These are phyloP conservation scores for Apaloderma vittatum DNA, from an alignment of 2,113 vertebrate species.

Conservation along the genomic window DNA sequence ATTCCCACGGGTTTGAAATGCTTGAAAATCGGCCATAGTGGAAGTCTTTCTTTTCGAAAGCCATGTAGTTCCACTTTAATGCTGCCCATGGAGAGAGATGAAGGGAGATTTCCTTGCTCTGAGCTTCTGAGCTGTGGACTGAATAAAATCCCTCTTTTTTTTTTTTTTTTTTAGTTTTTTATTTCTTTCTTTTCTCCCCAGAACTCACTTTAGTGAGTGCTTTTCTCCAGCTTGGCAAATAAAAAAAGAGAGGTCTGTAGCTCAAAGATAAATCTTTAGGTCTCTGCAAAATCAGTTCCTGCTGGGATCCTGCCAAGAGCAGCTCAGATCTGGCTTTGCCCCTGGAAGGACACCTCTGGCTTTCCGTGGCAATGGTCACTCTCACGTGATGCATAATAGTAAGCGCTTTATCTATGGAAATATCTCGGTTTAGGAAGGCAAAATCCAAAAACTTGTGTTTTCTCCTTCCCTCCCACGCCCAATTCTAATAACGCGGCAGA, in stretches of 20 bases:
- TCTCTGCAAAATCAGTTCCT: neutral
- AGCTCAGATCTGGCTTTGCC: neutral
- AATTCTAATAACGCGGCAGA: neutral
- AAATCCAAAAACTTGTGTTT: neutral
- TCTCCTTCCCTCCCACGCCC: accelerated
- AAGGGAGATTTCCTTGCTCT: neutral
- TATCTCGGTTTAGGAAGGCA: neutral
- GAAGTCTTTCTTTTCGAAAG: neutral
- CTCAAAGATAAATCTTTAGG: neutral
- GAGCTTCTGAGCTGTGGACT: neutral
- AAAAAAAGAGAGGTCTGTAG: neutral
- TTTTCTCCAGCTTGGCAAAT: neutral
- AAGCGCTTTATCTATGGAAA: accelerated
- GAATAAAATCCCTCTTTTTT: neutral
- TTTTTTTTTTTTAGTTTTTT: too few relatives aligned
- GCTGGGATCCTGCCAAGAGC: neutral
- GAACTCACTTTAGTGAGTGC: neutral
- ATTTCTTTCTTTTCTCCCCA: accelerated
- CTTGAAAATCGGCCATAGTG: neutral
- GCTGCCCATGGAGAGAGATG: neutral
- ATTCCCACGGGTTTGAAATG: neutral
- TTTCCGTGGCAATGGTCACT: neutral
- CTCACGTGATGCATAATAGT: neutral
- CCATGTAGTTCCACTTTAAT: neutral
- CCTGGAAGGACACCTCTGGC: neutral